phyloP scores from a whole-genome alignment of 2,113 vertebrate species.

The Crotalus horridus region DNA sequence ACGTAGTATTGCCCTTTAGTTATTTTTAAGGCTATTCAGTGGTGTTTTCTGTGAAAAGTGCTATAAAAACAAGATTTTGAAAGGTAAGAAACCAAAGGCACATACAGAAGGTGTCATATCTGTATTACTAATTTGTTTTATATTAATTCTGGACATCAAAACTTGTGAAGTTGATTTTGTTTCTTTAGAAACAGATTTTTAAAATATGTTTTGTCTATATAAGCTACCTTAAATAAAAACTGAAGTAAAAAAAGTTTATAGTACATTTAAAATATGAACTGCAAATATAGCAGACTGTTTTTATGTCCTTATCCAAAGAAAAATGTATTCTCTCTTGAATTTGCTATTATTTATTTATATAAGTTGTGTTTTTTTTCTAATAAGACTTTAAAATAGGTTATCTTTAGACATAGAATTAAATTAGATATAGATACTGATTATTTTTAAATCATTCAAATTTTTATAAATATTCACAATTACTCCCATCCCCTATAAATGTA shows the following conservation, averaged over 20 bases:
- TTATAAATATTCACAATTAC: not conserved
- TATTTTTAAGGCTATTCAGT: constrained; percentile 25
- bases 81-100: constrained; percentile 11
- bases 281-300: not conserved
- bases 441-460: not conserved
- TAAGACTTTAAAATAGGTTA: not conserved
- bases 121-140: not conserved
- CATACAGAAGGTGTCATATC: not conserved
- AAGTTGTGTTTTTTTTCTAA: not conserved
- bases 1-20: constrained; percentile 44
- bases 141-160: not conserved
- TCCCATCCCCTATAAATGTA: not conserved
- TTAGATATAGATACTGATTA: not conserved
- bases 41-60: constrained; percentile 38
- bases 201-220: not conserved
- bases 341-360: not conserved
- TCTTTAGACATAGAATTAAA: not conserved
- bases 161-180: not conserved
- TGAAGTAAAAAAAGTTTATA: not conserved
- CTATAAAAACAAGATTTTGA: constrained; percentile 23
- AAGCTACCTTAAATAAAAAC: not conserved
- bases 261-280: not conserved
- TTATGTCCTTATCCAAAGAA: not conserved
- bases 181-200: not conserved
- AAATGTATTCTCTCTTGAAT: not conserved